Conservation (phyloP, 2,113 vertebrate species). For the Genyomyrus donnyi region DNA sequence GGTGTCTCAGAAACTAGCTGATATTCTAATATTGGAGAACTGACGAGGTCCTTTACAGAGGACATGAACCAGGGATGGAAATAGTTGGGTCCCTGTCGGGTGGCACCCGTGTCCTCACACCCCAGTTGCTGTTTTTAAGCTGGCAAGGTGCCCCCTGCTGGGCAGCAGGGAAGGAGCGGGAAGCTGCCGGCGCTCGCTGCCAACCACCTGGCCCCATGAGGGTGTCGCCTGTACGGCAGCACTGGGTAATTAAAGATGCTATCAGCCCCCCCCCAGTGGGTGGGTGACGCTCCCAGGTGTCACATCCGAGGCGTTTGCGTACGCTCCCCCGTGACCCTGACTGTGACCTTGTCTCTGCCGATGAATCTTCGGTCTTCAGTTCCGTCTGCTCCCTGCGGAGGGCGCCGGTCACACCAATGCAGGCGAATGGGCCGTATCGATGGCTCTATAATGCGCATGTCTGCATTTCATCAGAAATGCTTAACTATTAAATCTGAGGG, state of each 20-base stretch:
- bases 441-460: background rate
- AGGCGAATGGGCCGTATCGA: background rate
- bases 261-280: background rate
- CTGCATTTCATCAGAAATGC: background rate
- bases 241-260: conserved; percentile 8
- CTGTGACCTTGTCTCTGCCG: background rate
- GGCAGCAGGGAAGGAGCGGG: background rate
- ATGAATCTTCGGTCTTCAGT: background rate
- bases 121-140: background rate
- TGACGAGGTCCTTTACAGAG: background rate
- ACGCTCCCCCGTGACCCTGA: background rate
- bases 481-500: background rate
- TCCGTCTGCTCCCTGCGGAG: background rate
- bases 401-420: background rate
- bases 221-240: background rate
- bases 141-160: background rate
- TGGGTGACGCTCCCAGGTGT: background rate
- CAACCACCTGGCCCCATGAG: background rate
- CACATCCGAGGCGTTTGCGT: background rate
- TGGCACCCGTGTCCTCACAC: background rate
- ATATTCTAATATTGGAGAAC: background rate
- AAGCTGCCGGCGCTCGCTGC: background rate
- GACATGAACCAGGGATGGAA: background rate
- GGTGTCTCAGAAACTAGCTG: background rate
- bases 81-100: background rate